Percentiles rank a stretch among this genome's conserved stretches.
Evolutionary conservation across 1,140 invertebrate species (phyloP).

Genomic region (Heliconius melpomene): DNA sequence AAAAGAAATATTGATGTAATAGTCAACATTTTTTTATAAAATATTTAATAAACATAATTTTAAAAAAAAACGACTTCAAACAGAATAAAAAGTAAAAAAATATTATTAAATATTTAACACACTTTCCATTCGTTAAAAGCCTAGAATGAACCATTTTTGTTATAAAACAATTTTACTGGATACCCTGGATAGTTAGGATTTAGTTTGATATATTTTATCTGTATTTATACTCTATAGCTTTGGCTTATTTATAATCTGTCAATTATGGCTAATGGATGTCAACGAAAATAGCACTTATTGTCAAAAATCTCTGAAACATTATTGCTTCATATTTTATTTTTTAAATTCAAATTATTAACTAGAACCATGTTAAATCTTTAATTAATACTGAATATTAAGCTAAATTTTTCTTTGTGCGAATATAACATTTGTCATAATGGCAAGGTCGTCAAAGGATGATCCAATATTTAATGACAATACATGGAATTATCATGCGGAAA

Average conservation of each 20-base stretch:
- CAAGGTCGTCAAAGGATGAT: constrained; percentile 76
- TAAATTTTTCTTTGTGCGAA: constrained; percentile 40
- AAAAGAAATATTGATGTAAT: no score
- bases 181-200: background rate
- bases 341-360: constrained; percentile 33
- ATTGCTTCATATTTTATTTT: constrained; percentile 29
- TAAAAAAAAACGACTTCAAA: no score
- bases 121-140: background rate
- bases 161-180: no score
- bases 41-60: no score
- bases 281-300: constrained; percentile 53
- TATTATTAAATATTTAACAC: no score
- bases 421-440: constrained; percentile 66
- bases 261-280: constrained; percentile 40
- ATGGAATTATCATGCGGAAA: constrained; percentile 72
- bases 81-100: no score
- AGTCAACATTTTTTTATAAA: no score
- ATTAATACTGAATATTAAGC: constrained; percentile 31
- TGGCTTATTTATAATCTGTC: constrained; percentile 20
- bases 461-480: constrained; percentile 71
- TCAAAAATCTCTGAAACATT: constrained; percentile 63
- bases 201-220: background rate
- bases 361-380: constrained; percentile 67
- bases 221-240: background rate
- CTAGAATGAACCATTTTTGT: no score